Base-by-base conservation (phyloP, 30 jellyfish, hydroid and myxozoan genomes). In the Cassiopea xamachana region DNA sequence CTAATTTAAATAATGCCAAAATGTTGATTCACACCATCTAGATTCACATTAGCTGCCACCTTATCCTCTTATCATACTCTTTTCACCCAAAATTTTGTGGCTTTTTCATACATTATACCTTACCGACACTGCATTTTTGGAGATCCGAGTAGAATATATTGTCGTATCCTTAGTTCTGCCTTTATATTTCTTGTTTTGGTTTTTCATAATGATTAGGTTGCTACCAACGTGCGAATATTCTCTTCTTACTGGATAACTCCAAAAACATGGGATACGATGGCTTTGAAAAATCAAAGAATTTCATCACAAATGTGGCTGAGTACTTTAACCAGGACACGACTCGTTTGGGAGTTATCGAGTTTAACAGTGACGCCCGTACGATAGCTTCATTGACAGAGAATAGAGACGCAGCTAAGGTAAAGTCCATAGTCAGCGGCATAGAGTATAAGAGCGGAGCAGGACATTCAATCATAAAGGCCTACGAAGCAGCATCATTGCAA, bases 181-280 rank as follows among this genome's bases (percentile, higher is more conserved):
- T 69, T 69, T 69, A 6, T 14, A 4, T 6, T 3, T 10, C 64
- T 55, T 10, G 10, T 6, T 55, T 55, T 10, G 12, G 12, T 55
- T 55, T 55, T 10, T 3, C 64, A 3, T 55, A 55, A 64, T 44
- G 49, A 70, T n/a, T 79, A 93, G 98, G 82, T 19, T 93, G 98
- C 70, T 88, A 88, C 73, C 77, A 72, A 46, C 87, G 78, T 10
- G 73, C 82, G 49, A 84, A 86, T 15, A 75, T 93, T 39, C 82
- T 86, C 6, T 93, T 93, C 78, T 77, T 83, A 77, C 59, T 93
- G 75, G 98, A 93, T 55, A 89, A 77, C 69, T 88, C 98, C 2
- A 49, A 49, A 16, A 69, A 48, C 19, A 87, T 89, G 49, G 98
- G 98, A 45, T 69, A 84, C 73, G 97, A 88, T 46, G 98, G 95